Evolutionary conservation across 2,113 vertebrate genomes (phyloP), one percentile per base, ranked within the genome.

Genomic region (Istiophorus platypterus): DNA sequence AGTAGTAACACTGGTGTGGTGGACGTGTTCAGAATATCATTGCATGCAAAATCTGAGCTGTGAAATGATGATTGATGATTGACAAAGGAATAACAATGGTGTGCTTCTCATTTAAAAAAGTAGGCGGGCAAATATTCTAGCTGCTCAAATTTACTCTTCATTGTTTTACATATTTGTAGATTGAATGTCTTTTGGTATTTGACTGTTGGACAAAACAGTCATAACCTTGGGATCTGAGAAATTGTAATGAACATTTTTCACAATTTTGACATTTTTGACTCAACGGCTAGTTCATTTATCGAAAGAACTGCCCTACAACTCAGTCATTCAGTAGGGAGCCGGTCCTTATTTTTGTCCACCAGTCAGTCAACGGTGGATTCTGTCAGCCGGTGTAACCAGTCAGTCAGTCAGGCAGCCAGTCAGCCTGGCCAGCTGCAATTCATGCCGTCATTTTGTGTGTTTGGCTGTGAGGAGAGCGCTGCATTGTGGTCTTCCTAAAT

Each of bases 401-500:
- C 42, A 47, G 63, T 57, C 49, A 22, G 20, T 64, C 37, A 47
- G 63, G 49, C 49, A 22, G 20, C 58, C 37, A 47, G 63, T 57
- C 49, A 22, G 20, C 58, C 37, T 67, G 69, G 71, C 54, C 69
- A n/a, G 72, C 67, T 76, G 78, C 72, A 74, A 70, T 41, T 63
- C 24, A 47, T 61, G 52, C 69, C 41, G 42, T 72, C 81, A 80
- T 56, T 15, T 62, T 67, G 76, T 70, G 72, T 77, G 76, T 82
- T 86, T 72, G 80, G 72, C 74, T 63, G 56, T 39, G 70, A 81
- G 58, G 39, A 64, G 54, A 82, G 78, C 37, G 59, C 68, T 65
- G 73, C 71, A 11, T 79, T 93, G 92, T 2, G 91, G 92, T 92
- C 78, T 68, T 88, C n/a, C 70, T 92, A 89, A 93, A 86, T 89